Evolutionary conservation across 2,797 vertebrate genomes (phyloP).

Genomic region (Syngnathus acus): DNA sequence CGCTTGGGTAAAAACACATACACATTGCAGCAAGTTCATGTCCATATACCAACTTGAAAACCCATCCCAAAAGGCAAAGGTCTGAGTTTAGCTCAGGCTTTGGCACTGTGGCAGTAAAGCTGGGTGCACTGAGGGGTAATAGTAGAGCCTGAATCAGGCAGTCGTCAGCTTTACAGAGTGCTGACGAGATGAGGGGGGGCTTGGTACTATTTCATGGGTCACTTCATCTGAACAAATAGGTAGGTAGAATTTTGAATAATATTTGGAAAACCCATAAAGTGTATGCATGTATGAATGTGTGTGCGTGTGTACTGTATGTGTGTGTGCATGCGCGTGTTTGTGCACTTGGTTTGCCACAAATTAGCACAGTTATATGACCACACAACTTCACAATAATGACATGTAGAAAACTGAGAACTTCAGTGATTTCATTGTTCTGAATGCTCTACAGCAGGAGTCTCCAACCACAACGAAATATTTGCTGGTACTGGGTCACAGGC

Average conservation of each 20-base stretch:
- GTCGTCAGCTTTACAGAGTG: slow-evolving; percentile 61
- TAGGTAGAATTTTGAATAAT: slow-evolving; percentile 44
- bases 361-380: no score
- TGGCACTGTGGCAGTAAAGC: background rate
- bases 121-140: slow-evolving; percentile 52
- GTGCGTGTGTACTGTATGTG: no score
- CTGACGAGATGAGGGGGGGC: slow-evolving; percentile 45
- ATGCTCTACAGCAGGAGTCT: no score
- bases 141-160: slow-evolving; percentile 53
- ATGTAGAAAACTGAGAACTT: no score
- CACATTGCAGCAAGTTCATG: background rate
- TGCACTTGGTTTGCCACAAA: no score
- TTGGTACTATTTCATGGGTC: slow-evolving; percentile 71
- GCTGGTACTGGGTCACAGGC: no score
- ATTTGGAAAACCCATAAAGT: slow-evolving; percentile 36
- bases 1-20: background rate
- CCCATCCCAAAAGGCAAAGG: background rate
- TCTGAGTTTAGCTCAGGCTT: background rate
- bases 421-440: no score
- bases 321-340: no score
- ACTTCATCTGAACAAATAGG: slow-evolving; percentile 67
- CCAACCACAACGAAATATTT: no score
- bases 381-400: no score
- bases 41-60: background rate
- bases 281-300: background rate